Percentiles rank a stretch among this genome's conserved stretches.
Conservation (phyloP, 2,888 invertebrate genomes). For the Sympetrum striolatum region DNA sequence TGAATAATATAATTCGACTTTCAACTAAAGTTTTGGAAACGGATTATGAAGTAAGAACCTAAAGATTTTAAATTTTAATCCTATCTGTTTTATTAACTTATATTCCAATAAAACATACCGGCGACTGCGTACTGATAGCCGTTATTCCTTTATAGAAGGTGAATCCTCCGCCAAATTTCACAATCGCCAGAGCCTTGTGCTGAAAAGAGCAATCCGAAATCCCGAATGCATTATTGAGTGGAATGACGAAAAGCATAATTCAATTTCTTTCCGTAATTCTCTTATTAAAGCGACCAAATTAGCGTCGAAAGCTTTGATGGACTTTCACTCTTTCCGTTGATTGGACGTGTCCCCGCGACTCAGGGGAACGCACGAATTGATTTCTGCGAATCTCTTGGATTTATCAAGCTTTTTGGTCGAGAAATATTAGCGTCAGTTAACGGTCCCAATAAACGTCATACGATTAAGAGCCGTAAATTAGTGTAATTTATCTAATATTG, state of each 20-base stretch:
- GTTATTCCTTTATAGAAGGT: background rate
- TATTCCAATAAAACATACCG: background rate
- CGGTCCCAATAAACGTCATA: background rate
- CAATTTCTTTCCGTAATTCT: background rate
- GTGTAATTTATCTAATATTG: no score
- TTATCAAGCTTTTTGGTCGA: background rate
- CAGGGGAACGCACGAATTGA: background rate
- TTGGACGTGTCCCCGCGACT: background rate
- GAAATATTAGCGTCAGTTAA: background rate
- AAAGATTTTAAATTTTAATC: no score
- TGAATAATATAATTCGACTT: no score
- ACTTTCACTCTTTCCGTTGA: background rate
- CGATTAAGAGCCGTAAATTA: background rate
- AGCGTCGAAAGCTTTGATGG: background rate
- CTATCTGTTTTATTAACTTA: no score
- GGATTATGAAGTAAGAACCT: no score
- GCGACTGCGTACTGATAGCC: background rate
- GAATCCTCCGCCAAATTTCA: background rate
- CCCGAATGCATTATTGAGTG: background rate
- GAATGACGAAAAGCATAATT: background rate
- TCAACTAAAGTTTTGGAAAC: no score
- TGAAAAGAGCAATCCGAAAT: background rate
- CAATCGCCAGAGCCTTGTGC: background rate
- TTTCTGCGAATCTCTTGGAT: background rate
- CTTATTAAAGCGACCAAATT: background rate